Evolutionary conservation across 2,888 invertebrate genomes (phyloP), one percentile per base, ranked within the genome.

Genomic region (Trichogramma dendrolimi): DNA sequence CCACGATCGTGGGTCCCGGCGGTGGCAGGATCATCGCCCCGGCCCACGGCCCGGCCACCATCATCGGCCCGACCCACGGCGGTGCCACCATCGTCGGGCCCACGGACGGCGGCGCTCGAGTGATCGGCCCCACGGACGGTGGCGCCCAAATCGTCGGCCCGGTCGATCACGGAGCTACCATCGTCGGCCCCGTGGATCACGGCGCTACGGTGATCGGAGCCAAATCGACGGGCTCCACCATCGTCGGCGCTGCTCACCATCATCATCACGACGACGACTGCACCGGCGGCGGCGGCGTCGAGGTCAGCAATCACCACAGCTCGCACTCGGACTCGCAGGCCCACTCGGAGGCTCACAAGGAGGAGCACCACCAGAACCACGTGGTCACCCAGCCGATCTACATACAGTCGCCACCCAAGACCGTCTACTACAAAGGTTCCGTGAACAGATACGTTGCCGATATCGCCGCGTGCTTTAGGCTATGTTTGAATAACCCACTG

Each of bases 61-160:
- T 79, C 44, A 73, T 75, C 7, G 79, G 78, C 43, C 78, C 79
- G 14, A 75, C 79, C 8, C 75, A 75, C n/a, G 75, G 57, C 1
- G 55, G 40, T 0, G 63, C 61, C 1, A 63, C 47, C 1, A 62
- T 68, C 8, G 40, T 67, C 8, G 71, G 69, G 3, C 70, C 71
- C 1, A 60, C 67, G 4, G 56, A 55, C 6, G 66, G 67, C 4
- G 61, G 64, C 4, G 66, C 68, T 3, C 66, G 61, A 7, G 59
- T 71, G n/a, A 57, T 67, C 4, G 70, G 69, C 8, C 69, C 71
- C n/a, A 49, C 60, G 4, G 10, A 27, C 6, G 60, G 50, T 1
- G 54, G 49, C 1, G 64, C 60, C 2, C 59, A 47, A 5, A 62
- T 68, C 4, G n/a, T 66, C 6, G 68, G 64, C 8, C 64, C 67